A percentile compares a stretch with the other conserved stretches of the same genome.
Evolutionary conservation across 2,113 vertebrate genomes (phyloP).

Genomic region (Myrmecophaga tridactyla): DNA sequence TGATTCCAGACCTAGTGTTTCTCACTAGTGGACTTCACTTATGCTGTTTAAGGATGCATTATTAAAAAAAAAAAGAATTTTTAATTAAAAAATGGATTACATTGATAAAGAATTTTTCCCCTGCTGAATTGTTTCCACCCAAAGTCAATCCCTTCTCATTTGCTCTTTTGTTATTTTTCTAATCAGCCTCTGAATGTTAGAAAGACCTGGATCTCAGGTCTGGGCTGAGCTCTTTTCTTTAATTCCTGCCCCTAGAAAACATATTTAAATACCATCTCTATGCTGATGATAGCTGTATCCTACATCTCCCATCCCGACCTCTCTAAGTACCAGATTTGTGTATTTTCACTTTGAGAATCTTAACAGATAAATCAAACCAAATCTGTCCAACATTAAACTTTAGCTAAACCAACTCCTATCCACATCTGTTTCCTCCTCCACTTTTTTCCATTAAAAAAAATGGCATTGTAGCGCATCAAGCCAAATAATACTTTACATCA

Average conservation of each 20-base stretch:
- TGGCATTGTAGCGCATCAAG: not conserved
- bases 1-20: no score
- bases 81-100: no score
- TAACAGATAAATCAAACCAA: not conserved
- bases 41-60: no score
- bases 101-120: no score
- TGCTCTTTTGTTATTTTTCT: not conserved
- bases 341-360: not conserved
- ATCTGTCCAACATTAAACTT: not conserved
- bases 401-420: not conserved
- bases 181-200: not conserved
- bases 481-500: not conserved
- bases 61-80: no score
- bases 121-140: not conserved
- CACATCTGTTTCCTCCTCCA: not conserved
- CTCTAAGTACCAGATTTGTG: not conserved
- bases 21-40: no score
- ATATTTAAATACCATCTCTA: not conserved
- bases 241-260: no score
- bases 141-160: not conserved
- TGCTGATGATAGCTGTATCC: no score
- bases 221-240: not conserved
- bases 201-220: not conserved
- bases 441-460: not conserved
- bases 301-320: not conserved